Base-by-base conservation (phyloP, 2,888 invertebrate species). In the Marasmarcha lunaedactyla region DNA sequence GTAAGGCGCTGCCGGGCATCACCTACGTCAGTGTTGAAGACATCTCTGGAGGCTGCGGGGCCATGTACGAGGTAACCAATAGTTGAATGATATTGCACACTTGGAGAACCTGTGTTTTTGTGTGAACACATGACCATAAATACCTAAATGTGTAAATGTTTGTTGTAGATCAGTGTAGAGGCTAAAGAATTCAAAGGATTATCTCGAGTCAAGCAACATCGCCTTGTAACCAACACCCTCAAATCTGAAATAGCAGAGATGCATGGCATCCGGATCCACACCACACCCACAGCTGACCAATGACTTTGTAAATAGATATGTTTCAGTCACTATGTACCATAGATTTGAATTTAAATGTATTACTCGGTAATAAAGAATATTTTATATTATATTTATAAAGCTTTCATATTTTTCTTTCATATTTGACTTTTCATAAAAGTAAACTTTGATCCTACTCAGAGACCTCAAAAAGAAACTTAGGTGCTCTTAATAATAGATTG, bases 181-280 rank as follows among this genome's bases (percentile, higher is more conserved):
- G 86, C 90, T 1, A 76, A 77, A 20, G 91, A 92, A 53, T 93
- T 93, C 56, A 72, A 85, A 59, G 92, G 90, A 10, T 57, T 92
- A 26, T 86, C 87, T 14, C 86, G 87, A 41, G 87, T 91, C 1
- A 92, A 91, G 57, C 93, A 92, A 57, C 92, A 93, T 60, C 83
- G 88, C 48, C 63, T 90, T 20, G 89, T 93, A 4, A 92, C 90
- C 33, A 87, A 90, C 47, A 86, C 87, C 3, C 77, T 94, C 33
- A 90, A 90, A 58, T 86, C 86, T 50, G 90, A 94, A 72, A 93
- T 94, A 46, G 90, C 90, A 52, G 87, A 88, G 55, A 93, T 94
- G 90, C 94, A 94, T 63, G 94, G 94, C 6, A 78, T 94, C 39
- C 85, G 92, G 46, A 92, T 94, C 52, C 86, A 89, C 49, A 94